phyloP scores from a whole-genome alignment of 2,888 invertebrate species.

The Andrena bicolor region DNA sequence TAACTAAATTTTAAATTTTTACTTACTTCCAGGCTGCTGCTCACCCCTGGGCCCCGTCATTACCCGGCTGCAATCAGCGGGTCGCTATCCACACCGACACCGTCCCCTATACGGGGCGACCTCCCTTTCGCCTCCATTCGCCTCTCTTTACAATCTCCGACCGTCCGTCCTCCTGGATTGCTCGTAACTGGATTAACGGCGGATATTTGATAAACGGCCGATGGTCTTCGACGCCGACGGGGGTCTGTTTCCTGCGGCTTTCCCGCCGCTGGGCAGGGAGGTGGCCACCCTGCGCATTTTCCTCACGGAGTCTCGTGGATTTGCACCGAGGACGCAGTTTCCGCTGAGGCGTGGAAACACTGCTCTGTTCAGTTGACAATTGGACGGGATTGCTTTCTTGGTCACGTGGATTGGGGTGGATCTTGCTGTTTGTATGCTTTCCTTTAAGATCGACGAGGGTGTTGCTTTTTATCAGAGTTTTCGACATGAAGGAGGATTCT shows the following conservation, averaged over 20 bases:
- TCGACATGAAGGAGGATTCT: no score
- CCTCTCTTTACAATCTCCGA: constrained; percentile 62
- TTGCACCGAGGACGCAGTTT: constrained; percentile 25
- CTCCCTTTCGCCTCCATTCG: constrained; percentile 38
- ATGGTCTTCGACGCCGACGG: constrained; percentile 49
- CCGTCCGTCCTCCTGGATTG: constrained; percentile 65
- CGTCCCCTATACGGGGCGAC: constrained; percentile 16
- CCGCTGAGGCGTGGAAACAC: constrained; percentile 28
- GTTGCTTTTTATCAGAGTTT: neutral
- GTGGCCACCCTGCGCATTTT: constrained; percentile 18
- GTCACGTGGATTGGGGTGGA: neutral
- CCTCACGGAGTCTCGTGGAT: constrained; percentile 12
- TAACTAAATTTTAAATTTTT: constrained; percentile 86
- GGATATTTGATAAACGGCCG: constrained; percentile 82
- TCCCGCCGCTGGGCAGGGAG: constrained; percentile 8
- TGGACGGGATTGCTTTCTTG: neutral
- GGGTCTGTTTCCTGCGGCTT: neutral
- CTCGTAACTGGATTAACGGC: constrained; percentile 82
- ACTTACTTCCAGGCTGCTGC: constrained; percentile 85
- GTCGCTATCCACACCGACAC: constrained; percentile 71
- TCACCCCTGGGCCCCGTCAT: constrained; percentile 83
- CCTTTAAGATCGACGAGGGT: neutral
- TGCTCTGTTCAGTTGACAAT: neutral
- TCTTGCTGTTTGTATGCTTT: neutral
- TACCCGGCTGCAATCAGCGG: constrained; percentile 84